Percentiles rank a stretch among this genome's conserved stretches.
Conservation (phyloP, 1,140 invertebrate genomes). For the Heliconius nattereri region DNA sequence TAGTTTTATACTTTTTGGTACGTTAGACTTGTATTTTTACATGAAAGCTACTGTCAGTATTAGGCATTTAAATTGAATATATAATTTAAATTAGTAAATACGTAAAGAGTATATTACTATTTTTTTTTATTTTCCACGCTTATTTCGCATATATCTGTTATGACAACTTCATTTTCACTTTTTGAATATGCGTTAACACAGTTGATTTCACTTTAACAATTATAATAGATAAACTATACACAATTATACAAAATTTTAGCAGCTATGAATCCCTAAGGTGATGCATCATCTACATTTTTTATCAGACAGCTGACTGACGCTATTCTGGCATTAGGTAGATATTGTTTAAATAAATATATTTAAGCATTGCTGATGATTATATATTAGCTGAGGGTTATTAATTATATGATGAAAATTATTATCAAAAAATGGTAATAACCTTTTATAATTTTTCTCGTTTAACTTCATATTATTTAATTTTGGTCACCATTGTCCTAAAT, state of each 20-base stretch:
- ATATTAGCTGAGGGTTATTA: neutral
- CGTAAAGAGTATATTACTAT: too few species aligned
- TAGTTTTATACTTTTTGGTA: neutral
- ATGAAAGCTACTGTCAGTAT: too few species aligned
- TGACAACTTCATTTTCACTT: too few species aligned
- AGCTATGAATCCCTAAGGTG: neutral
- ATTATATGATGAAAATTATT: too few species aligned
- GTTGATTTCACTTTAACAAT: neutral
- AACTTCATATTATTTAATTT: neutral
- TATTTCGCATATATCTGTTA: too few species aligned
- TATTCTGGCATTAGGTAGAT: neutral
- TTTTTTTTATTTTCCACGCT: too few species aligned
- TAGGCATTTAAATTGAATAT: too few species aligned
- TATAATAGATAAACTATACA: neutral
- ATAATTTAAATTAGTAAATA: too few species aligned
- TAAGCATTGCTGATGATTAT: neutral
- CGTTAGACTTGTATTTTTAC: neutral
- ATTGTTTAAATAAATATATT: neutral
- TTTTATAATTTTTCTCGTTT: too few species aligned
- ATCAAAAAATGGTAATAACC: too few species aligned
- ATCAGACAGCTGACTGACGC: neutral
- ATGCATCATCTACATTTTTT: neutral
- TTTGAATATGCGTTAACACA: too few species aligned
- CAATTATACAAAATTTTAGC: neutral
- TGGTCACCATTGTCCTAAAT: too few species aligned